Percentiles rank a stretch among this genome's conserved stretches.
These are phyloP conservation scores for Drusus annulatus DNA, from an alignment of 1,140 invertebrate species.

Conservation along the genomic window DNA sequence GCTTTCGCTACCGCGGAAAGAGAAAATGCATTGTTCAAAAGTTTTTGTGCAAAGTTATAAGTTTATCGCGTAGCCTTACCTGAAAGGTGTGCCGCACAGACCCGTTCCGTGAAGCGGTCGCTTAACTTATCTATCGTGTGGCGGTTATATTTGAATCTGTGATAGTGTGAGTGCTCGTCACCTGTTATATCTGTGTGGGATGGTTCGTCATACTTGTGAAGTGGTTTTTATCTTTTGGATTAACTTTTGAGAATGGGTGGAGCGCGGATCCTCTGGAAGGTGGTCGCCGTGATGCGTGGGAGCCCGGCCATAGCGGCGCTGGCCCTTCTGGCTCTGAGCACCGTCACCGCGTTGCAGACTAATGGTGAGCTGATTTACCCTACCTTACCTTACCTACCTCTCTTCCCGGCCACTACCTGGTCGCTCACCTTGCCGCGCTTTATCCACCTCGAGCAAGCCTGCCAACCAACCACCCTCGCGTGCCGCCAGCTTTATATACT, in stretches of 20 bases:
- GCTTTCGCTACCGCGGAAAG: conserved; percentile 16
- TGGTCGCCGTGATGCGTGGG: conserved; percentile 1
- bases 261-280: not conserved
- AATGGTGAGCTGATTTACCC: conserved; percentile 27
- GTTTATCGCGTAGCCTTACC: conserved; percentile 40
- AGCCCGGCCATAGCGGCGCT: not conserved
- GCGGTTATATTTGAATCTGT: conserved; percentile 48
- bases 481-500: too few relatives aligned
- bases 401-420: not conserved
- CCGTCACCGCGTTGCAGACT: conserved; percentile 7
- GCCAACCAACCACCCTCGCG: too few relatives aligned
- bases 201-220: conserved; percentile 30
- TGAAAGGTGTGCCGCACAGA: conserved; percentile 41
- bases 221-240: conserved; percentile 39
- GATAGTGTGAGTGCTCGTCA: conserved; percentile 43
- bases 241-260: conserved; percentile 33
- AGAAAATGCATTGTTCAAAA: conserved; percentile 40
- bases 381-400: conserved; percentile 18
- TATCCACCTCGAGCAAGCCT: not conserved
- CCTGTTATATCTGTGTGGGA: conserved; percentile 41
- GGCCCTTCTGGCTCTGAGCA: not conserved
- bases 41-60: conserved; percentile 47
- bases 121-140: conserved; percentile 41
- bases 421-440: not conserved
- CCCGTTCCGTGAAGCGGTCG: conserved; percentile 34